phyloP scores from a whole-genome alignment of 1,140 invertebrate genomes.

The Anagrus nilaparvatae region DNA sequence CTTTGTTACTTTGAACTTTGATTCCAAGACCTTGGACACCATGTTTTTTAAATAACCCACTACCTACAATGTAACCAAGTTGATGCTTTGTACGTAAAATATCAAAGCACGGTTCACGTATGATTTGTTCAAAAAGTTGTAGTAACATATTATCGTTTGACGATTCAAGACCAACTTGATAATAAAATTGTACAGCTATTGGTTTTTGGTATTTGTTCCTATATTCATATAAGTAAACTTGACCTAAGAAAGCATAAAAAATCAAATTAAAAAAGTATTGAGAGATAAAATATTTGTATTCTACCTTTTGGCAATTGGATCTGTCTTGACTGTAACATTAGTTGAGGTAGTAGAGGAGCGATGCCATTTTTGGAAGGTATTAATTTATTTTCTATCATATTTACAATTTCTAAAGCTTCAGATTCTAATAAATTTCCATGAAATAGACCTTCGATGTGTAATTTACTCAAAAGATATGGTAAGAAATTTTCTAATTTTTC shows the following conservation, averaged over 20 bases:
- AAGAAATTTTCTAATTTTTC: slow-evolving; percentile 66
- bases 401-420: slow-evolving; percentile 56
- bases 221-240: slow-evolving; percentile 61
- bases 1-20: slow-evolving; percentile 81
- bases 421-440: too few relatives aligned
- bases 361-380: slow-evolving; percentile 41
- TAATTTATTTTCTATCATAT: slow-evolving; percentile 58
- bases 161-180: slow-evolving; percentile 75
- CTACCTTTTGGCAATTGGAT: slow-evolving; percentile 74
- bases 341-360: slow-evolving; percentile 65
- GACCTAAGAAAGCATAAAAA: too few relatives aligned
- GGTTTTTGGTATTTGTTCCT: slow-evolving; percentile 75
- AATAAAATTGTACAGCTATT: slow-evolving; percentile 78
- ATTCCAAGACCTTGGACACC: slow-evolving; percentile 78
- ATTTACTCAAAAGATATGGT: slow-evolving; percentile 58
- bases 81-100: slow-evolving; percentile 82
- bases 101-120: slow-evolving; percentile 85
- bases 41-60: slow-evolving; percentile 65
- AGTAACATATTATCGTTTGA: slow-evolving; percentile 70
- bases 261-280: slow-evolving; percentile 12
- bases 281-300: slow-evolving; percentile 4
- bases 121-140: slow-evolving; percentile 78
- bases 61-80: slow-evolving; percentile 89
- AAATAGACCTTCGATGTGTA: slow-evolving; percentile 78
- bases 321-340: slow-evolving; percentile 68